Percentiles rank a stretch among this genome's conserved stretches.
phyloP scores from a whole-genome alignment of 2,113 vertebrate species.

The Chelonoidis abingdonii region DNA sequence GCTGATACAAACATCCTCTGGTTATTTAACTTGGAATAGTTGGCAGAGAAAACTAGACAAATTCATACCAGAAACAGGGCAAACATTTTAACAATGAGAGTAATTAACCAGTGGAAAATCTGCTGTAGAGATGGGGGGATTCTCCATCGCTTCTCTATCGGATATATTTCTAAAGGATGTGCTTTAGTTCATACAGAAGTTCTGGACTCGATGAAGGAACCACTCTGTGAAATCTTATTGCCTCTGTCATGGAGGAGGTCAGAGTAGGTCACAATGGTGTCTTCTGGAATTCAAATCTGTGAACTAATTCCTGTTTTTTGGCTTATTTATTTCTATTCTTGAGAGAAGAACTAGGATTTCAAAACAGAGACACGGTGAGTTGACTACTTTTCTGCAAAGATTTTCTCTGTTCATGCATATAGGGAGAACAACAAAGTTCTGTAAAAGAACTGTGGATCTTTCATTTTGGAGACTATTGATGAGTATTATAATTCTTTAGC shows the following conservation, averaged over 20 bases:
- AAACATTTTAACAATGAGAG: neutral
- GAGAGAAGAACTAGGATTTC: neutral
- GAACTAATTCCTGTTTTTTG: neutral
- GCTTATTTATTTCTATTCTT: neutral
- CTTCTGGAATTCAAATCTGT: neutral
- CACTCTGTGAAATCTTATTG: neutral
- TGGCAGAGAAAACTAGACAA: neutral
- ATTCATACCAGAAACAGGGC: neutral
- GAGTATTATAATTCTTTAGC: fast-evolving
- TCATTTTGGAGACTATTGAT: neutral
- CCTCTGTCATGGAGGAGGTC: neutral
- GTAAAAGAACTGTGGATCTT: fast-evolving
- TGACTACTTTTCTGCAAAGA: neutral
- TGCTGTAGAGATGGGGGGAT: neutral
- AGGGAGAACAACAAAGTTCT: neutral
- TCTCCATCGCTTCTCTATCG: fast-evolving
- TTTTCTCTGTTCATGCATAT: fast-evolving
- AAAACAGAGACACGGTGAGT: fast-evolving
- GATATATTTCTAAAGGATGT: neutral
- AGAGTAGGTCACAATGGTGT: neutral
- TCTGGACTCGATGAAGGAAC: neutral
- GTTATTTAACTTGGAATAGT: neutral
- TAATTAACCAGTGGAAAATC: neutral
- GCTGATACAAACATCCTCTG: neutral
- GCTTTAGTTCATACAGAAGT: neutral